phyloP scores from a whole-genome alignment of 2,113 vertebrate genomes.

The Conger conger region DNA sequence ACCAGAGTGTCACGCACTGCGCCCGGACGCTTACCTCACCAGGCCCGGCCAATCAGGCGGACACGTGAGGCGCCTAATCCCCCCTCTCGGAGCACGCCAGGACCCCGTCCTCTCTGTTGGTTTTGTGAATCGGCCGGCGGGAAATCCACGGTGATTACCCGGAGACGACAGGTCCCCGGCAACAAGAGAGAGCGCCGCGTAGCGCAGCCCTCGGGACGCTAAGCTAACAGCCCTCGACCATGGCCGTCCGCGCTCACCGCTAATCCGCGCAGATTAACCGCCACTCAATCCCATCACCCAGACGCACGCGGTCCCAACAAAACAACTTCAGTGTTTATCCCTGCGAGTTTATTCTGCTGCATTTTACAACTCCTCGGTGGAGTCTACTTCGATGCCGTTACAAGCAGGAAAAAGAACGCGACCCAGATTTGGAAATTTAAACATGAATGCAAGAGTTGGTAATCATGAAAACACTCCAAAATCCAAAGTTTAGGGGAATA shows the following conservation, averaged over 20 bases:
- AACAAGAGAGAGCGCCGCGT: constrained; percentile 61
- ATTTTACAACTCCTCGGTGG: background rate
- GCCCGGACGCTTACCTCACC: constrained; percentile 86
- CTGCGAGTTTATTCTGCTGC: background rate
- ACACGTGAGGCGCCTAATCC: constrained; percentile 91
- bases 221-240: constrained; percentile 75
- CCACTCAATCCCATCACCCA: constrained; percentile 70
- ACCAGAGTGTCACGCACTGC: constrained; percentile 75
- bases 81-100: constrained; percentile 82
- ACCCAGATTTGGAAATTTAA: constrained; percentile 8
- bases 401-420: background rate
- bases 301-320: constrained; percentile 69
- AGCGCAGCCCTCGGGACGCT: constrained; percentile 54
- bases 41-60: constrained; percentile 85
- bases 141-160: constrained; percentile 89
- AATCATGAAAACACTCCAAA: background rate
- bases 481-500: background rate
- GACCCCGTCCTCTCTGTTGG: constrained; percentile 85
- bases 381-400: constrained; percentile 27
- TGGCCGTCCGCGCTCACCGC: constrained; percentile 72
- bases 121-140: constrained; percentile 83
- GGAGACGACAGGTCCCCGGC: constrained; percentile 81
- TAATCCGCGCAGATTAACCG: constrained; percentile 73
- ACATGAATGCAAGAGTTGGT: background rate
- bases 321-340: constrained; percentile 62